Conservation (phyloP, 2,888 invertebrate species). For the Rapana venosa region DNA sequence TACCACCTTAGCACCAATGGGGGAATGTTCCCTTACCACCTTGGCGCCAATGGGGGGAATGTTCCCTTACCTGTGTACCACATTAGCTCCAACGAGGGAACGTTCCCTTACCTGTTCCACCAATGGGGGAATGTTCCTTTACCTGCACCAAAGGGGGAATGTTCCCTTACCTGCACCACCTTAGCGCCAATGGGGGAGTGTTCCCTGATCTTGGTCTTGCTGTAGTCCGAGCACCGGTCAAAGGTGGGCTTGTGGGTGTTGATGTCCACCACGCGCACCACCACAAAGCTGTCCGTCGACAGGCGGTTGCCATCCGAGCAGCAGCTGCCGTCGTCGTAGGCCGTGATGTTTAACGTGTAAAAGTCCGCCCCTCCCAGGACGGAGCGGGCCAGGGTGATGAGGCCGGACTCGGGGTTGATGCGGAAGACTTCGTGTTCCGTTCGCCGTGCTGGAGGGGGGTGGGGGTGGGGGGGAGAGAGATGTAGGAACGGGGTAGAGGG, state of each 20-base stretch:
- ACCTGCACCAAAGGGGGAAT: too few relatives aligned
- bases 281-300: slow-evolving; percentile 95
- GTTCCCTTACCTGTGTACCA: too few relatives aligned
- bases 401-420: slow-evolving; percentile 75
- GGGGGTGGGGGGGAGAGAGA: too few relatives aligned
- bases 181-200: slow-evolving; percentile 58
- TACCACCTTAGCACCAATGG: too few relatives aligned
- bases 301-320: slow-evolving; percentile 92
- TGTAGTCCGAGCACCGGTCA: slow-evolving; percentile 94
- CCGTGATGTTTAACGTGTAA: slow-evolving; percentile 97
- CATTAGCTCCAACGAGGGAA: too few relatives aligned
- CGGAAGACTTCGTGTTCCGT: slow-evolving; percentile 66
- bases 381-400: slow-evolving; percentile 68
- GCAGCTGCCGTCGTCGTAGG: slow-evolving; percentile 97
- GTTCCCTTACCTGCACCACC: slow-evolving; percentile 64
- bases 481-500: too few relatives aligned
- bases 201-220: slow-evolving; percentile 79
- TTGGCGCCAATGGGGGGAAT: too few relatives aligned
- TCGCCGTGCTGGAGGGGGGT: slow-evolving; percentile 50
- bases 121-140: too few relatives aligned
- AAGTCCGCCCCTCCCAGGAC: slow-evolving; percentile 78
- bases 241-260: slow-evolving; percentile 98
- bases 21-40: too few relatives aligned
- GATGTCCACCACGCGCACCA: slow-evolving; percentile 97
- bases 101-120: too few relatives aligned